Evolutionary conservation across 2,888 invertebrate species (phyloP).

Genomic region (Morpho achilles): DNA sequence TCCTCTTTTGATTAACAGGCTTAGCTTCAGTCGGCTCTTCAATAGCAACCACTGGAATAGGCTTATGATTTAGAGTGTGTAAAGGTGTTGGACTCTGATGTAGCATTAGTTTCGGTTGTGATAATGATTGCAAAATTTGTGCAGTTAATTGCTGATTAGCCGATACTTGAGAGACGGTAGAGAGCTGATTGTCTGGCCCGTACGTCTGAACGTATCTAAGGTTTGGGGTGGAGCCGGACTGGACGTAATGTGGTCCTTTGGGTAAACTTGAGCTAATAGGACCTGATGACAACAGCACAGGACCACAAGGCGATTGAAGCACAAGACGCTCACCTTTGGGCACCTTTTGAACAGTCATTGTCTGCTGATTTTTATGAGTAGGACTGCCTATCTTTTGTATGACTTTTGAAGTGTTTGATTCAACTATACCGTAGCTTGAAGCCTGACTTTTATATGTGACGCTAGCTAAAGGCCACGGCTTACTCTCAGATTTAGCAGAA

Average conservation of each 20-base stretch:
- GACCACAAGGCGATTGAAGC: slow-evolving; percentile 68
- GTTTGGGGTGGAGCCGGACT: slow-evolving; percentile 67
- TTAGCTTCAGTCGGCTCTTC: slow-evolving; percentile 53
- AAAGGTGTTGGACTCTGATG: slow-evolving; percentile 46
- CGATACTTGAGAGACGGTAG: slow-evolving; percentile 70
- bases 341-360: slow-evolving; percentile 52
- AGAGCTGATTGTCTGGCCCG: slow-evolving; percentile 56
- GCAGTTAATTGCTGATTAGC: slow-evolving; percentile 82
- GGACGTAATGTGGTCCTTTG: slow-evolving; percentile 73
- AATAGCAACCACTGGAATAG: slow-evolving; percentile 27
- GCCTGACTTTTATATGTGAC: slow-evolving; percentile 63
- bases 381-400: slow-evolving; percentile 73
- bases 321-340: slow-evolving; percentile 65
- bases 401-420: slow-evolving; percentile 61
- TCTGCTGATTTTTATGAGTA: slow-evolving; percentile 52
- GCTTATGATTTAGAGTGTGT: slow-evolving; percentile 9
- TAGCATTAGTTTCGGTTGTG: slow-evolving; percentile 66
- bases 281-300: slow-evolving; percentile 65
- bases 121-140: slow-evolving; percentile 80
- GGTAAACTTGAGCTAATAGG: slow-evolving; percentile 57
- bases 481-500: slow-evolving; percentile 58
- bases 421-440: slow-evolving; percentile 50
- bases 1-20: slow-evolving; percentile 58
- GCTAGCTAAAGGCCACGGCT: slow-evolving; percentile 63
- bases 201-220: slow-evolving; percentile 69